Conservation (phyloP, 2,797 vertebrate genomes). For the Tauraco hartlaubi region DNA sequence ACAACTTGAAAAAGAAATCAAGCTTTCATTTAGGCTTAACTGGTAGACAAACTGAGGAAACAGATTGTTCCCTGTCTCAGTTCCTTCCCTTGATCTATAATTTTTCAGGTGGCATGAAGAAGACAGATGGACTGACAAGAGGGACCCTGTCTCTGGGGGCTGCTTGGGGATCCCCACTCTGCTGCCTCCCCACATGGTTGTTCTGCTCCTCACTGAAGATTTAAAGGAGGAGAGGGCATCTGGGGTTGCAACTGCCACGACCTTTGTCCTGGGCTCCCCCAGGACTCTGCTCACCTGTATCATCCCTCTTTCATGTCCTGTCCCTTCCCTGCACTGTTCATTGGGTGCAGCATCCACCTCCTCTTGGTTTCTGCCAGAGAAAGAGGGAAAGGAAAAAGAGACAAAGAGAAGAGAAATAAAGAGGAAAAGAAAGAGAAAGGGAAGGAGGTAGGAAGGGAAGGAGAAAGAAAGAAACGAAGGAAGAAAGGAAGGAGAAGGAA, state of each 20-base stretch:
- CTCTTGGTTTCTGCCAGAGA: background rate
- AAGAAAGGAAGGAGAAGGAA: no score
- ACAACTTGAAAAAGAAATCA: background rate
- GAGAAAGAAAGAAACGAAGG: no score
- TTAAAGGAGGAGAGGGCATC: background rate
- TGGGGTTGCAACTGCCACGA: background rate
- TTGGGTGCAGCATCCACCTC: background rate
- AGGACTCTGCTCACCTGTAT: background rate
- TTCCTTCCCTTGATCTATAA: background rate
- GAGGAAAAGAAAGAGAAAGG: background rate
- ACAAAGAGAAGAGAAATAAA: background rate
- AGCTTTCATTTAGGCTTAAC: background rate
- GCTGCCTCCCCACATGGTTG: no score
- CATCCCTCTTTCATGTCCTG: background rate
- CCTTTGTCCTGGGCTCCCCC: accelerated
- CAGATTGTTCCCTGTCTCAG: background rate
- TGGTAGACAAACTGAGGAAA: background rate
- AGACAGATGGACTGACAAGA: background rate
- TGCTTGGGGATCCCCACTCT: background rate
- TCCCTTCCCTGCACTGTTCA: background rate
- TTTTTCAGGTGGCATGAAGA: background rate
- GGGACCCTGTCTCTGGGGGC: background rate
- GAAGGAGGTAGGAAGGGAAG: background rate
- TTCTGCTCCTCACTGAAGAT: background rate
- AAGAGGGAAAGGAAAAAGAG: background rate